Conservation (phyloP, 2,888 invertebrate species). For the Agrochola litura region DNA sequence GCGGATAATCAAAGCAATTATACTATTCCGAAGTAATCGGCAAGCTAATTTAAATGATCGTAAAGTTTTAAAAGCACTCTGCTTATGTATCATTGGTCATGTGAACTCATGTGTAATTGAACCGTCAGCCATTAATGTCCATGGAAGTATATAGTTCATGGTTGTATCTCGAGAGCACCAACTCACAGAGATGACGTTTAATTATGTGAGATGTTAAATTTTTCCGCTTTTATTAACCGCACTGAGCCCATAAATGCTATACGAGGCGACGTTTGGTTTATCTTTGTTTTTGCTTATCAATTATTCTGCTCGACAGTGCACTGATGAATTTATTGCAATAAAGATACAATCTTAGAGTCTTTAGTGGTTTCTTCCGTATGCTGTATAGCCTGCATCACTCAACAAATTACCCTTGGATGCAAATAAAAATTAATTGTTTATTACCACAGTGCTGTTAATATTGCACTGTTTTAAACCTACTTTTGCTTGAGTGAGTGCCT, state of each 20-base stretch:
- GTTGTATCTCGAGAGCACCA: constrained; percentile 50
- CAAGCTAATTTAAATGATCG: constrained; percentile 66
- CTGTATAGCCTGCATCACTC: constrained; percentile 26
- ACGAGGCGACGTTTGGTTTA: constrained; percentile 24
- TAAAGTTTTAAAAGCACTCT: constrained; percentile 66
- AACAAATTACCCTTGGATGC: constrained; percentile 47
- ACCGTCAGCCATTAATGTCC: constrained; percentile 69
- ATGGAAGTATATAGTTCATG: constrained; percentile 40
- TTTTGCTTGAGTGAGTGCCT: constrained; percentile 41
- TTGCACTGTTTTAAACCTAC: constrained; percentile 50
- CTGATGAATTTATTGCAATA: constrained; percentile 43
- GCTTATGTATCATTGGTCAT: constrained; percentile 42
- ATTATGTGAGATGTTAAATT: constrained; percentile 60
- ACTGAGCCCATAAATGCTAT: constrained; percentile 26
- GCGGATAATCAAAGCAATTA: constrained; percentile 61
- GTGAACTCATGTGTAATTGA: constrained; percentile 68
- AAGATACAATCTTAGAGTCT: constrained; percentile 62
- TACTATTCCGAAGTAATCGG: constrained; percentile 54
- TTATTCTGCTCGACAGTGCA: constrained; percentile 36
- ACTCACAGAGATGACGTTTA: constrained; percentile 59
- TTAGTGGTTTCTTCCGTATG: constrained; percentile 63
- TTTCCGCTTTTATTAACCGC: constrained; percentile 45
- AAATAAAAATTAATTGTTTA: constrained; percentile 60
- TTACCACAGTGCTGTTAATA: constrained; percentile 43
- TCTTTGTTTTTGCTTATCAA: constrained; percentile 42